Conservation (phyloP, 2,888 invertebrate species). For the Acleris sparsana region DNA sequence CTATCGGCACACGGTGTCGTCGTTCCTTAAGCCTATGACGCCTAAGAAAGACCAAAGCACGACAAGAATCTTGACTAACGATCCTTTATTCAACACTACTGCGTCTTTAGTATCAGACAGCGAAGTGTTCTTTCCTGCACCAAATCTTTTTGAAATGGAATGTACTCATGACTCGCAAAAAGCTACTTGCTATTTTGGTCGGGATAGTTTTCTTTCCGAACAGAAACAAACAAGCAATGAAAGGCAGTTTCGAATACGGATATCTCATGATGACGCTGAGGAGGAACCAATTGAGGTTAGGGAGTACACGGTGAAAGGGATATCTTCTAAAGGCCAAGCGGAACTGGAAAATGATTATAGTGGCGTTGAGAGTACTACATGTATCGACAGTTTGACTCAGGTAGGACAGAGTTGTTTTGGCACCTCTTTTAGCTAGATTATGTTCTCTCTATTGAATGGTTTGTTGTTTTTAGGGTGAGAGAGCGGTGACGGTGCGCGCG, state of each 20-base stretch:
- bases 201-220: constrained; percentile 60
- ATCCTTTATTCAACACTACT: constrained; percentile 82
- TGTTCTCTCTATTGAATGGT: not conserved
- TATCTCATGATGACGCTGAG: constrained; percentile 64
- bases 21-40: constrained; percentile 54
- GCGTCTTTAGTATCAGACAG: constrained; percentile 79
- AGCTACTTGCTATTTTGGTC: constrained; percentile 67
- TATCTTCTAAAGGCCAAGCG: constrained; percentile 54
- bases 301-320: constrained; percentile 65
- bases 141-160: constrained; percentile 74
- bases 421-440: too few relatives aligned
- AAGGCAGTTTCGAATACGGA: constrained; percentile 56
- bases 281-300: constrained; percentile 54
- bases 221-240: constrained; percentile 53
- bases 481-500: constrained; percentile 58
- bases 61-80: constrained; percentile 80
- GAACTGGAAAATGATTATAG: constrained; percentile 57
- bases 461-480: constrained; percentile 41
- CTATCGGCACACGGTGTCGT: constrained; percentile 71
- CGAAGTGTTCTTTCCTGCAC: constrained; percentile 84
- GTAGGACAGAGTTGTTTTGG: constrained; percentile 43
- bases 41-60: constrained; percentile 79
- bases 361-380: constrained; percentile 58
- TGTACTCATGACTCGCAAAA: constrained; percentile 63
- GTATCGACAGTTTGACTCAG: constrained; percentile 63